Base-by-base conservation (phyloP, 2,113 vertebrate species). In the Callaeas wilsoni region DNA sequence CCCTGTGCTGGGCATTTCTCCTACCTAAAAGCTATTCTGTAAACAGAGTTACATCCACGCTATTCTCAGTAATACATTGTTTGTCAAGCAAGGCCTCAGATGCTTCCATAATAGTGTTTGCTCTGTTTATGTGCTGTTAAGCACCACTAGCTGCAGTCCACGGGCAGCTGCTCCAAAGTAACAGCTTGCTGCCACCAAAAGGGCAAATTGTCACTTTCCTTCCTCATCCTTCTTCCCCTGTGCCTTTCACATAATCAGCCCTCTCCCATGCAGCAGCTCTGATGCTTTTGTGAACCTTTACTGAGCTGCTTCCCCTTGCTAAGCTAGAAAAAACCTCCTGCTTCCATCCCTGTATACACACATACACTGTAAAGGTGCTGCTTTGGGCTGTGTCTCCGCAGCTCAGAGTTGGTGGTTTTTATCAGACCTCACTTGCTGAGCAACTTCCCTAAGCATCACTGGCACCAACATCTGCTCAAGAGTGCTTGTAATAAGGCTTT, bases 101-200 rank as follows among this genome's bases (percentile, higher is more conserved):
- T 94, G 93, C 94, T 95, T 95, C 84, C 44, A 4, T 80, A 64
- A 53, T 78, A 77, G 78, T 41, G 56, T 96, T 96, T 88, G 75
- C 85, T 96, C 67, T 81, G 79, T 91, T 85, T 46, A 18, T 56
- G 63, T 91, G 78, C 83, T 77, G 44, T 82, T 93, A 62, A 73
- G 70, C 84, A 74, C 82, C 76, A 37, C 82, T 74, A 84, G 84
- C 89, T 95, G 93, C 89, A 94, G 80, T 89, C 79, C 55, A 33
- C 63, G 80, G 86, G 88, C 91, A 90, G 88, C 94, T 93, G 83
- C 93, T 93, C 64, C 56, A 52, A 62, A 94, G 88, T 79, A 84
- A 84, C 14, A 81, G 88, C 95, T 92, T 95, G 85, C 94, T 95
- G 92, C 83, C 80, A 80, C 68, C 76, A 52, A 44, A 95, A 89